Evolutionary conservation across 2,797 vertebrate genomes (phyloP), one percentile per base, ranked within the genome.

Genomic region (Petrocephalus sullivani): DNA sequence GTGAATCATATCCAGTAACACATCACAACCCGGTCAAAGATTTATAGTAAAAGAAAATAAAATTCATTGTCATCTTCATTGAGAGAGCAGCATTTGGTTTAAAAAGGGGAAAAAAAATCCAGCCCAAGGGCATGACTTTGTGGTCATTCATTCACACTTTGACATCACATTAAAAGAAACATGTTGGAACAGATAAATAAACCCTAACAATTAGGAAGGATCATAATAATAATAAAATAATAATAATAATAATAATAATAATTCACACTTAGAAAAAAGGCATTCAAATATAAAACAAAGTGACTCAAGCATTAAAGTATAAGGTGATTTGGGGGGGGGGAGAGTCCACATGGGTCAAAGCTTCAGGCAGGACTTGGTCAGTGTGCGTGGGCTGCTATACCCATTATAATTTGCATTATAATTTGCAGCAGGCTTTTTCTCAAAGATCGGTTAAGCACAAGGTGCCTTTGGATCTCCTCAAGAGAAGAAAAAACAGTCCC

Each of bases 1-100:
- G 93, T 93, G 94, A 95, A 89, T 91, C 90, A 93, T 92, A 95
- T 94, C 95, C 94, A 94, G 95, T 96, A 83, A 83, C 93, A 93
- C 92, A 94, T 95, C 91, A 90, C 53, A 61, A 93, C 92, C 92
- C 92, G 94, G 93, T 92, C 92, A 54, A 94, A 91, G 91, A 93
- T 83, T 4, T 54, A 83, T 83, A 83, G 46, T 51, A 82, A 82
- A 83, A 53, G n/a, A 83, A 83, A 83, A 83, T 83, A 83, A 83
- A 83, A 90, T 91, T 90, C 90, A 91, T 89, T 89, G 90, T 91
- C 91, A 89, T 88, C 64, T 71, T 89, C 88, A 90, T 91, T 89
- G 56, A 87, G 90, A 95, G 92, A 95, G 94, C 92, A 92, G 95
- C 93, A 93, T 94, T 84, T 89, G 54, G 91, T 92, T 91, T 90